phyloP scores from a whole-genome alignment of 2,888 invertebrate genomes.

The Spisula subtruncata region DNA sequence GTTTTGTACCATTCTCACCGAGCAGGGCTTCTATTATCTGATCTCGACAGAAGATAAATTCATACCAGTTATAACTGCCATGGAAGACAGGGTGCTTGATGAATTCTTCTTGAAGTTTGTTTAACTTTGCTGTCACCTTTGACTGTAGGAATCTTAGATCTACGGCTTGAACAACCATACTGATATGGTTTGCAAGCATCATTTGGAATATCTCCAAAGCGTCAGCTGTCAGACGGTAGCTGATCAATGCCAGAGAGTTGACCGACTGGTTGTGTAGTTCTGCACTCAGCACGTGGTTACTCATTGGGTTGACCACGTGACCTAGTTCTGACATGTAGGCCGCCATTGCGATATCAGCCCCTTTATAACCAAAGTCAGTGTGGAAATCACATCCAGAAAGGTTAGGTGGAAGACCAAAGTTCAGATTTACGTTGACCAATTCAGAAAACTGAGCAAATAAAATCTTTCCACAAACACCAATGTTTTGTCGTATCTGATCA shows the following conservation, averaged over 20 bases:
- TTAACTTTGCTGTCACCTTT: background rate
- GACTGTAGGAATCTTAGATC: constrained; percentile 48
- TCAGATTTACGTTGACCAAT: constrained; percentile 72
- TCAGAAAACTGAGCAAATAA: constrained; percentile 79
- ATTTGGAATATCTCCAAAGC: constrained; percentile 74
- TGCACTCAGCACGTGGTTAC: constrained; percentile 77
- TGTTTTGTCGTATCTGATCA: constrained; percentile 76
- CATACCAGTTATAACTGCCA: constrained; percentile 20
- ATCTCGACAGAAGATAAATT: constrained; percentile 22
- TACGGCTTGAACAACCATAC: constrained; percentile 43
- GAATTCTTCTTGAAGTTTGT: background rate
- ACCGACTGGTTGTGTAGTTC: constrained; percentile 80
- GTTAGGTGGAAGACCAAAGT: constrained; percentile 76
- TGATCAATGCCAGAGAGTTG: constrained; percentile 77
- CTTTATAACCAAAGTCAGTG: constrained; percentile 79
- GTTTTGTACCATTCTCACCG: background rate
- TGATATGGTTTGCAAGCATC: constrained; percentile 71
- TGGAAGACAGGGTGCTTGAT: background rate
- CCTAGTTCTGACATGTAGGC: constrained; percentile 78
- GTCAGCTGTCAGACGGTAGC: constrained; percentile 62
- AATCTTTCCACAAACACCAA: constrained; percentile 78
- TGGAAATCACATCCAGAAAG: constrained; percentile 72
- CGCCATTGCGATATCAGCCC: constrained; percentile 77
- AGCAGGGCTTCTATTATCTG: constrained; percentile 12
- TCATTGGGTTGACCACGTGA: constrained; percentile 73